Percentiles rank a stretch among this genome's conserved stretches.
These are phyloP conservation scores for Dendrocincla tyrannina DNA, from an alignment of 2,797 vertebrate genomes.

Conservation along the genomic window DNA sequence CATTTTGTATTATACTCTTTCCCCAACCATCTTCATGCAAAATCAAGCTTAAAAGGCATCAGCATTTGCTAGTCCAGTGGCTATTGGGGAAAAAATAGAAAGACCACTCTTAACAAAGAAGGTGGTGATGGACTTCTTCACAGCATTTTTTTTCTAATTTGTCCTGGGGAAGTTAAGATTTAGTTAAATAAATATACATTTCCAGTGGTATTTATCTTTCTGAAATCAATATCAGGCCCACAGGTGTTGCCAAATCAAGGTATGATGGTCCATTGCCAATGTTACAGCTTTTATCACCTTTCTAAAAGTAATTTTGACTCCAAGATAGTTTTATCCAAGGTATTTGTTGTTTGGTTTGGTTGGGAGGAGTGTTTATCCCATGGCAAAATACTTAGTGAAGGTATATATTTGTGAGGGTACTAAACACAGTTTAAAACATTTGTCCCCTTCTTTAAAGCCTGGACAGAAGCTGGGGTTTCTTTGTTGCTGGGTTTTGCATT, in stretches of 20 bases:
- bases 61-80: neutral
- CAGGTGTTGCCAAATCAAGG: neutral
- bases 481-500: neutral
- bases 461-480: neutral
- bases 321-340: neutral
- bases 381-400: neutral
- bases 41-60: slow-evolving; percentile 14
- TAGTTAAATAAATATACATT: neutral
- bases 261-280: neutral
- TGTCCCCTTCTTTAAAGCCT: neutral
- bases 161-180: neutral
- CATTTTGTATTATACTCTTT: neutral
- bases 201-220: neutral
- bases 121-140: neutral
- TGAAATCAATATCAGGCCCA: neutral
- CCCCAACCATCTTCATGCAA: neutral
- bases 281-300: neutral
- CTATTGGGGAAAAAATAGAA: neutral
- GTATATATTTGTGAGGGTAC: neutral
- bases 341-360: neutral
- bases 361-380: neutral
- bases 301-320: neutral
- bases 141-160: neutral
- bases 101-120: neutral
- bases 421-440: neutral